A percentile compares a stretch with the other conserved stretches of the same genome.
Evolutionary conservation across 2,888 invertebrate species (phyloP).

Genomic region (Nemoura dubitans): DNA sequence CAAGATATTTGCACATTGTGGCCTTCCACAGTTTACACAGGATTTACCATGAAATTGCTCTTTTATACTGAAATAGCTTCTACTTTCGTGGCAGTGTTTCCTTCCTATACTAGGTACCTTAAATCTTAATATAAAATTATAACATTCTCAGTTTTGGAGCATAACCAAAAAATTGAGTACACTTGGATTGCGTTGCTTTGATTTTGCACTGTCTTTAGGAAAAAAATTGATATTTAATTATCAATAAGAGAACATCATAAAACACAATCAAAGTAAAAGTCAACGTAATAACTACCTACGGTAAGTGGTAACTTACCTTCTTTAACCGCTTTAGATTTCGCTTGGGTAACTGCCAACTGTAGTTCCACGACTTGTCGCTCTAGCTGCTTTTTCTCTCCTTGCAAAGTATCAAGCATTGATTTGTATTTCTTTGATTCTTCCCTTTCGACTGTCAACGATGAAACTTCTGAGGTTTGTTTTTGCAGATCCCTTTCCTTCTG

Average conservation of each 20-base stretch:
- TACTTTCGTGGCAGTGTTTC: no score
- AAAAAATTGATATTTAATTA: background rate
- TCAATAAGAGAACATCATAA: no score
- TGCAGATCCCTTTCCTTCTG: conserved; percentile 50
- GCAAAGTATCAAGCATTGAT: conserved; percentile 49
- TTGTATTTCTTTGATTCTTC: conserved; percentile 48
- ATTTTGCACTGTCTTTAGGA: background rate
- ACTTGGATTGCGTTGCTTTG: background rate
- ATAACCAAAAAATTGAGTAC: no score
- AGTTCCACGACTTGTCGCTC: conserved; percentile 53
- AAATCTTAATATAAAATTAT: no score
- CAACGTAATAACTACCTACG: background rate
- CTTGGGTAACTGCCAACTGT: conserved; percentile 52
- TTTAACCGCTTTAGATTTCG: conserved; percentile 52
- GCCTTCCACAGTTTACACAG: no score
- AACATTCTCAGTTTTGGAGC: no score
- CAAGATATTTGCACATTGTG: background rate
- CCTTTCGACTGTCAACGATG: conserved; percentile 46
- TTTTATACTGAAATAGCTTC: no score
- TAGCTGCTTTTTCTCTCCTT: conserved; percentile 53
- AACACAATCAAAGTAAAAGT: background rate
- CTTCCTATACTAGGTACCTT: no score
- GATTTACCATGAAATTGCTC: no score
- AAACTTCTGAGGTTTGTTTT: conserved; percentile 49
- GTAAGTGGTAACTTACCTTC: conserved; percentile 43